Evolutionary conservation across 1,140 invertebrate species (phyloP), one percentile per base, ranked within the genome.

Genomic region (Hirudo medicinalis): DNA sequence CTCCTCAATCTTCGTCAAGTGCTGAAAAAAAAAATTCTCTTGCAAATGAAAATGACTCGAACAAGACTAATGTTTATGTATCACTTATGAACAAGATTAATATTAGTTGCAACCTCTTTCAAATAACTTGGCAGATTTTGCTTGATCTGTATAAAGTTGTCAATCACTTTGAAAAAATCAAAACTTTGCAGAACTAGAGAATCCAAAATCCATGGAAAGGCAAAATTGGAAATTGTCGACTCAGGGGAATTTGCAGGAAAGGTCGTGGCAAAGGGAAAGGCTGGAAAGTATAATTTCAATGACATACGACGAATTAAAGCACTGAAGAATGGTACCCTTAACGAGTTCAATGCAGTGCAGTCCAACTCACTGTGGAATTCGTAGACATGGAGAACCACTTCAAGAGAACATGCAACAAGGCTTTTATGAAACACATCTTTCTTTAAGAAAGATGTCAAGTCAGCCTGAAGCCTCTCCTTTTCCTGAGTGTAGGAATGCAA

Each of bases 101-200:
- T 15, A 49, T 17, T 15, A 15, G 43, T 49, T 15, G 11, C 9
- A 49, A 49, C 43, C 43, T 49, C 43, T 13, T 49, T 49, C 43
- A 49, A 17, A 49, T 49, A 49, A 49, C 43, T 32, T 63, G 57
- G 57, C 57, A 63, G 22, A 32, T 63, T 63, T 63, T 22, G 57
- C 29, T 63, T 63, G 57, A 63, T 20, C 20, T 63, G 22, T 13
- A 63, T 32, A n/a, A 63, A 63, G 20, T 11, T 19, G 57, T 63
- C 57, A 63, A 63, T 63, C 22, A 63, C 57, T 32, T 63, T 63
- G 20, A 63, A 63, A n/a, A 63, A 63, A 63, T 63, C 57, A 32
- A 63, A 63, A 63, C 57, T 63, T 22, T 63, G 22, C 11, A 63
- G 29, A 25, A 2, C 22, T 2, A 63, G 20, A 25, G 29, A 22